Conservation (phyloP, 2,888 invertebrate species). For the Volucella zonaria region DNA sequence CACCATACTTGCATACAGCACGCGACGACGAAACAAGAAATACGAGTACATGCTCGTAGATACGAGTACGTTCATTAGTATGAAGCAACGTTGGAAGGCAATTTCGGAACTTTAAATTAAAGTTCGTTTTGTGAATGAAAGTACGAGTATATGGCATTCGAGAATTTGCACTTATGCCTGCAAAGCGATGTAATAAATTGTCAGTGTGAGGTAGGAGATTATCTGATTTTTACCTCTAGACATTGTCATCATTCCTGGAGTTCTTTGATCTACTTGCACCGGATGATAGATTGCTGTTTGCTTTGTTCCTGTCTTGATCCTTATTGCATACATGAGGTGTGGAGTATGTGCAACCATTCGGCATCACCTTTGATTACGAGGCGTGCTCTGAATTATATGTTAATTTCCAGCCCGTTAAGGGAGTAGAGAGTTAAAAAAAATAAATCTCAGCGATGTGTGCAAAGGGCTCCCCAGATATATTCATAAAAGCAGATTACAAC, state of each 20-base stretch:
- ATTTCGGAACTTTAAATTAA: slow-evolving; percentile 60
- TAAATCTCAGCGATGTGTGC: slow-evolving; percentile 18
- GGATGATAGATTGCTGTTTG: slow-evolving; percentile 28
- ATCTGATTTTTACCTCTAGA: slow-evolving; percentile 23
- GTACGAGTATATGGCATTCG: slow-evolving; percentile 6
- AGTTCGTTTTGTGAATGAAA: slow-evolving; percentile 26
- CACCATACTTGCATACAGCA: slow-evolving; percentile 3
- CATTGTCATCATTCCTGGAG: slow-evolving; percentile 24
- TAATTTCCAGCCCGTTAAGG: slow-evolving; percentile 47
- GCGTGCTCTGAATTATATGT: slow-evolving; percentile 63
- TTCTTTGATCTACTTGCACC: slow-evolving; percentile 21
- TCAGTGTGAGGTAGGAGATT: slow-evolving; percentile 21
- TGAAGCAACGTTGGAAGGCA: neutral
- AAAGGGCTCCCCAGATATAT: slow-evolving; percentile 53
- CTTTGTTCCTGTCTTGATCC: slow-evolving; percentile 34
- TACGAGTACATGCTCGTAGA: slow-evolving; percentile 25
- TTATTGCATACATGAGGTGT: slow-evolving; percentile 53
- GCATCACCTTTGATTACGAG: slow-evolving; percentile 42
- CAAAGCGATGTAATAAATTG: slow-evolving; percentile 43
- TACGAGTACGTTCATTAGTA: no score
- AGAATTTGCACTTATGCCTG: slow-evolving; percentile 26
- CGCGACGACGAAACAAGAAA: slow-evolving; percentile 18
- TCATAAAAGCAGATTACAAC: slow-evolving; percentile 72
- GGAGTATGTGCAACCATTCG: slow-evolving; percentile 30
- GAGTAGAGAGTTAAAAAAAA: neutral